A percentile compares a stretch with the other conserved stretches of the same genome.
Evolutionary conservation across 1,140 invertebrate species (phyloP).

Genomic region (Formica exsecta): DNA sequence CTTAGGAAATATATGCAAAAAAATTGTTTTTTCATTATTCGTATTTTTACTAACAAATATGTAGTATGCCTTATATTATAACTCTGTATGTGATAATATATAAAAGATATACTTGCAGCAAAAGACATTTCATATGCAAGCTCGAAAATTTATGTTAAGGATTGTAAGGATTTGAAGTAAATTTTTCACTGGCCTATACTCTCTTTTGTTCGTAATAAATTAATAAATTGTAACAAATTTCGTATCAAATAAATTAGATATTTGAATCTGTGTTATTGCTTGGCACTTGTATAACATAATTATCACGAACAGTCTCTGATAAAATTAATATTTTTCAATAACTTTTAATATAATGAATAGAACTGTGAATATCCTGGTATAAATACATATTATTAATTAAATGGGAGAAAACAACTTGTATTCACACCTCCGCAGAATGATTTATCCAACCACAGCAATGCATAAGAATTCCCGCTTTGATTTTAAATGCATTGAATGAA

Average conservation of each 20-base stretch:
- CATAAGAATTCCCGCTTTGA: conserved; percentile 45
- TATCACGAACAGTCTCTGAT: conserved; percentile 11
- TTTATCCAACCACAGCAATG: conserved; percentile 46
- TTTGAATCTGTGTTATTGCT: conserved; percentile 24
- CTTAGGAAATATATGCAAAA: conserved; percentile 15
- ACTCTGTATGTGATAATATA: not conserved
- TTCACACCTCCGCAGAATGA: conserved; percentile 59
- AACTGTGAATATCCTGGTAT: not conserved
- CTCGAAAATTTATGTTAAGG: conserved; percentile 29
- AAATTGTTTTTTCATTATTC: conserved; percentile 7
- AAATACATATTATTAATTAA: conserved; percentile 58
- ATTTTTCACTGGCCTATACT: conserved; percentile 2
- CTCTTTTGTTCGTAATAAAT: conserved; percentile 18
- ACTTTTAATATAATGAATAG: conserved; percentile 9
- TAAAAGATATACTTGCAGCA: conserved; percentile 36
- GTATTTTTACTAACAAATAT: conserved; percentile 36
- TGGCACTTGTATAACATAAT: conserved; percentile 60
- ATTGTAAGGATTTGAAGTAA: conserved; percentile 32
- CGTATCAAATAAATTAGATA: conserved; percentile 23
- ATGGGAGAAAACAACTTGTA: conserved; percentile 28
- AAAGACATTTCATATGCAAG: conserved; percentile 16
- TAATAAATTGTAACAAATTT: not conserved
- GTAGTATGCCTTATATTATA: conserved; percentile 28
- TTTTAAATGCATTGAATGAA: conserved; percentile 72
- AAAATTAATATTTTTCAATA: conserved; percentile 27